These are phyloP conservation scores for Suncus etruscus DNA, from an alignment of 2,113 vertebrate species.

Conservation along the genomic window DNA sequence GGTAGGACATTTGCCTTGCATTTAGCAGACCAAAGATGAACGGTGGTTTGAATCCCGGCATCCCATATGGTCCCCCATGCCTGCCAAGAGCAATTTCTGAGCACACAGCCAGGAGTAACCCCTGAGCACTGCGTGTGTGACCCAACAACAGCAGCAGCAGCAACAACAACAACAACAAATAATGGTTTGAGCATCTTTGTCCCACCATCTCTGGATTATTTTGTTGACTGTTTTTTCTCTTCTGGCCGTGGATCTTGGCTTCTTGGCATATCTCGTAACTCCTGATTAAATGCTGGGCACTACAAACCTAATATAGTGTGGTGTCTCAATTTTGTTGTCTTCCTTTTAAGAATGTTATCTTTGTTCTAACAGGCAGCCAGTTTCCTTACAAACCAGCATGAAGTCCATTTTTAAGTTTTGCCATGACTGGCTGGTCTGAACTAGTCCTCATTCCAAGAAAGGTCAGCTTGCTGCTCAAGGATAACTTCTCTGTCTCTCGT, in stretches of 20 bases:
- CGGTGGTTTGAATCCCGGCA: too few species aligned
- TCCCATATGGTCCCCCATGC: too few species aligned
- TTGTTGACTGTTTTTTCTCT: neutral
- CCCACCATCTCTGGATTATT: neutral
- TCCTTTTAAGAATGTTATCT: constrained; percentile 32
- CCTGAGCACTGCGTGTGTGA: too few species aligned
- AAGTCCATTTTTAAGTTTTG: constrained; percentile 15
- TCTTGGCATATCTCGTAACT: neutral
- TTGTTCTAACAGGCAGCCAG: constrained; percentile 23
- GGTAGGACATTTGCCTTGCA: too few species aligned
- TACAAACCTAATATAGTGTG: neutral
- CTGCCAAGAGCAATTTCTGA: too few species aligned
- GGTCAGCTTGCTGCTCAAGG: neutral
- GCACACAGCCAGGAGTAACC: too few species aligned
- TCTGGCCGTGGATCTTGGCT: neutral
- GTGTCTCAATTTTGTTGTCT: neutral
- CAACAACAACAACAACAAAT: neutral
- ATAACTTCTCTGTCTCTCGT: neutral
- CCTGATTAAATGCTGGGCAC: neutral
- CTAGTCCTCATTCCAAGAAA: neutral
- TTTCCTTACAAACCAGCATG: neutral
- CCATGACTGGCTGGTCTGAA: neutral
- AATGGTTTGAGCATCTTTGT: neutral
- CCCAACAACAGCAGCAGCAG: too few species aligned
- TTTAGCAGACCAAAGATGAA: too few species aligned